Evolutionary conservation across 2,888 invertebrate genomes (phyloP).

Genomic region (Drosophila monieri): DNA sequence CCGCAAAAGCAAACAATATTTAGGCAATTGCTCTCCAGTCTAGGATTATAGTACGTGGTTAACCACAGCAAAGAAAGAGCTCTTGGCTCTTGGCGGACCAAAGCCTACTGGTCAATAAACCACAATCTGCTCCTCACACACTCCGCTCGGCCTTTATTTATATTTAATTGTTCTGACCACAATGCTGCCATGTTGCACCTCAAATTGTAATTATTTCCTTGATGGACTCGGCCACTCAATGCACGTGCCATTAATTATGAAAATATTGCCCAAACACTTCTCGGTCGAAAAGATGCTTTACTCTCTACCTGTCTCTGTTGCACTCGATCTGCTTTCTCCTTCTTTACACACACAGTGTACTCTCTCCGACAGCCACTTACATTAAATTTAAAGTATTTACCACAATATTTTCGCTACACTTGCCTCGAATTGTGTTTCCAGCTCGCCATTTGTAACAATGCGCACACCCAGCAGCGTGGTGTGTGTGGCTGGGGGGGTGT

Average conservation of each 20-base stretch:
- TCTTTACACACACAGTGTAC: constrained; percentile 3
- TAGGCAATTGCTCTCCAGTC: constrained; percentile 1
- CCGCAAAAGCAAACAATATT: neutral
- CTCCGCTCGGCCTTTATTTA: constrained; percentile 21
- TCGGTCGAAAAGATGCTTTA: constrained; percentile 30
- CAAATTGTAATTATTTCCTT: constrained; percentile 57
- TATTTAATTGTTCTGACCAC: constrained; percentile 43
- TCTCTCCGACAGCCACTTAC: constrained; percentile 53
- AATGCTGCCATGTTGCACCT: constrained; percentile 41
- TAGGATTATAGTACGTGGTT: constrained; percentile 13
- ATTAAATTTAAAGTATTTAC: constrained; percentile 76
- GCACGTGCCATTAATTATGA: constrained; percentile 73
- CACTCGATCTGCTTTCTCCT: neutral
- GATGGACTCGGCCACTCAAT: constrained; percentile 47
- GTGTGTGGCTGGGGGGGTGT: constrained; percentile 6
- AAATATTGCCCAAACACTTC: constrained; percentile 77
- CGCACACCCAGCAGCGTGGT: neutral
- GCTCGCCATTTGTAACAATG: constrained; percentile 20
- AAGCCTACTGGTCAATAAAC: constrained; percentile 19
- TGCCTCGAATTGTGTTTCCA: constrained; percentile 64
- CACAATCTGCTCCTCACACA: constrained; percentile 22
- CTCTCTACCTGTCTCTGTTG: neutral
- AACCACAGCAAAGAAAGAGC: constrained; percentile 30
- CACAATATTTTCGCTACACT: constrained; percentile 75
- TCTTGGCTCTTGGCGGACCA: constrained; percentile 8